Percentiles rank a stretch among this genome's conserved stretches.
Conservation (phyloP, 2,888 invertebrate genomes). For the Stenurella melanura region DNA sequence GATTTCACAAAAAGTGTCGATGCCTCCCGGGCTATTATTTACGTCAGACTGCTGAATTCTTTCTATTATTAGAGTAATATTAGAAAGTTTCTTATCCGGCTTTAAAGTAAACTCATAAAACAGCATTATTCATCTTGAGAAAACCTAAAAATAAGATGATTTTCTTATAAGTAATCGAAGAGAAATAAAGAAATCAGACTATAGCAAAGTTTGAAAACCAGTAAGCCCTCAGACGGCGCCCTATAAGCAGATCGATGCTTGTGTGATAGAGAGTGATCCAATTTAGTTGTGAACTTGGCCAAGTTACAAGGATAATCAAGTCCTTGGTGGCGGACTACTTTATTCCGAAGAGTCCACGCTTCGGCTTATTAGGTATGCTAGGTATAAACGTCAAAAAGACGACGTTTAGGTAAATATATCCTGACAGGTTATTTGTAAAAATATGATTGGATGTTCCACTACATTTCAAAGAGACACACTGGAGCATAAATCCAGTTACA, state of each 20-base stretch:
- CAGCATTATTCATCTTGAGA: neutral
- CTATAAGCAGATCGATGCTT: slow-evolving; percentile 49
- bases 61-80: too few species aligned
- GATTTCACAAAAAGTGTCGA: too few species aligned
- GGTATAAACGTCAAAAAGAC: slow-evolving; percentile 1
- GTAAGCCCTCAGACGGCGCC: slow-evolving; percentile 49
- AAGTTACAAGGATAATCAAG: slow-evolving; percentile 44
- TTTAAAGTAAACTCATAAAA: too few species aligned
- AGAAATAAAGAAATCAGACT: slow-evolving; percentile 24
- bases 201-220: slow-evolving; percentile 16
- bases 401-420: neutral
- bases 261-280: slow-evolving; percentile 42
- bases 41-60: too few species aligned
- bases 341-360: slow-evolving; percentile 47
- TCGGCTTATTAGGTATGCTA: slow-evolving; percentile 13
- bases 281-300: slow-evolving; percentile 57
- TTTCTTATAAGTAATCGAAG: neutral
- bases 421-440: neutral
- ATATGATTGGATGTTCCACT: too few species aligned
- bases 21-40: too few species aligned
- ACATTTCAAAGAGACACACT: too few species aligned
- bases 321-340: slow-evolving; percentile 36
- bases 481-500: too few species aligned
- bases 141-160: neutral
- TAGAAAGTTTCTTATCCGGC: too few species aligned